These are phyloP conservation scores for Eupristina koningsbergeri DNA, from an alignment of 1,140 invertebrate genomes.

Conservation along the genomic window DNA sequence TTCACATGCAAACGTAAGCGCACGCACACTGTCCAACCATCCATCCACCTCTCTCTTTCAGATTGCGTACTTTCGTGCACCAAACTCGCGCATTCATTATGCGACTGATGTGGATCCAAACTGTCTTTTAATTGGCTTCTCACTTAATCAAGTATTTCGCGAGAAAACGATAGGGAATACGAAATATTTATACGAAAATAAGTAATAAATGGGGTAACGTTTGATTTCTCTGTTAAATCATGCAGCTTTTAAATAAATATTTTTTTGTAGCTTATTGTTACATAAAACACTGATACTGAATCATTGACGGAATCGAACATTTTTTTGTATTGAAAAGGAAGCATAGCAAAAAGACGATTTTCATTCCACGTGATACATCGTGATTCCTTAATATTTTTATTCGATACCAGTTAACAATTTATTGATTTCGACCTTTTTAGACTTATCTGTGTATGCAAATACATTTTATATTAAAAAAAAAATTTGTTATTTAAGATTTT, in stretches of 20 bases:
- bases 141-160: not conserved
- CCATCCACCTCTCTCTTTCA: not conserved
- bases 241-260: not conserved
- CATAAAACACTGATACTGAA: not conserved
- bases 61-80: not conserved
- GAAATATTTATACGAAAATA: not conserved
- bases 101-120: not conserved
- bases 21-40: not conserved
- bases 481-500: no score
- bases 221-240: not conserved
- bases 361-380: not conserved
- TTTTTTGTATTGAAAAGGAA: not conserved
- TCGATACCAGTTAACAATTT: not conserved
- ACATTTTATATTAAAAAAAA: no score
- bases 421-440: not conserved
- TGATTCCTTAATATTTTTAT: not conserved
- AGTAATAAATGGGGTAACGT: not conserved
- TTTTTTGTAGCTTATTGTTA: not conserved
- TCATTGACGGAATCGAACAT: not conserved
- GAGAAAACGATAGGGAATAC: not conserved
- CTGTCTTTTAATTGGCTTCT: not conserved
- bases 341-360: not conserved
- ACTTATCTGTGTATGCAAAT: no score
- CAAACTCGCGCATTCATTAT: not conserved
- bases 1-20: not conserved